Percentiles rank a stretch among this genome's conserved stretches.
phyloP scores from a whole-genome alignment of 1,140 invertebrate species.

The Eumeta japonica region DNA sequence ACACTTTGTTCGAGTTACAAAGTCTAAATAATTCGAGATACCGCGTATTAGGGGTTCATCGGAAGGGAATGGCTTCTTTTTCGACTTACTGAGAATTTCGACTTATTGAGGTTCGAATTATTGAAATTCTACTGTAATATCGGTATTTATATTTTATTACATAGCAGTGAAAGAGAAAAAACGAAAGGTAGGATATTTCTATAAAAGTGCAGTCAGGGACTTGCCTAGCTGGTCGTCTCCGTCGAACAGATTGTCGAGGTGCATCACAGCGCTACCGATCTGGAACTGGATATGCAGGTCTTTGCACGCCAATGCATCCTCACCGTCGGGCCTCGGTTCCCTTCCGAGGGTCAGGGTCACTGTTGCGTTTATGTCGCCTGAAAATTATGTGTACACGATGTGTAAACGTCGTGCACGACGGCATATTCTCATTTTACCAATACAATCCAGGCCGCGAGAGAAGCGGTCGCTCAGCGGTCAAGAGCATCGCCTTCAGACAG shows the following conservation, averaged over 20 bases:
- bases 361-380: slow-evolving; percentile 65
- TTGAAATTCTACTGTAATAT: too few relatives aligned
- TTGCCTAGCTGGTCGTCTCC: slow-evolving; percentile 64
- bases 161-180: not conserved
- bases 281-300: slow-evolving; percentile 65
- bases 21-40: too few relatives aligned
- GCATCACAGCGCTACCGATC: slow-evolving; percentile 60
- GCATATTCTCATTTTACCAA: too few relatives aligned
- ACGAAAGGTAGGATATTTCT: not conserved
- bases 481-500: too few relatives aligned
- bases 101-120: too few relatives aligned
- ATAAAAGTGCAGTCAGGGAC: slow-evolving; percentile 8
- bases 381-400: slow-evolving; percentile 12
- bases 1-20: too few relatives aligned
- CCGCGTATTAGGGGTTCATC: too few relatives aligned
- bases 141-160: not conserved
- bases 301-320: slow-evolving; percentile 60
- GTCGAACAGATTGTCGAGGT: slow-evolving; percentile 69
- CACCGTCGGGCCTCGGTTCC: slow-evolving; percentile 28
- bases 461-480: too few relatives aligned
- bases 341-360: slow-evolving; percentile 60
- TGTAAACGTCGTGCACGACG: too few relatives aligned
- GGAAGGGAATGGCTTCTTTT: too few relatives aligned
- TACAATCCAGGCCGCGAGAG: too few relatives aligned
- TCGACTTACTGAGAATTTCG: too few relatives aligned